Evolutionary conservation across 2,113 vertebrate species (phyloP).

Genomic region (Protobothrops flavoviridis): DNA sequence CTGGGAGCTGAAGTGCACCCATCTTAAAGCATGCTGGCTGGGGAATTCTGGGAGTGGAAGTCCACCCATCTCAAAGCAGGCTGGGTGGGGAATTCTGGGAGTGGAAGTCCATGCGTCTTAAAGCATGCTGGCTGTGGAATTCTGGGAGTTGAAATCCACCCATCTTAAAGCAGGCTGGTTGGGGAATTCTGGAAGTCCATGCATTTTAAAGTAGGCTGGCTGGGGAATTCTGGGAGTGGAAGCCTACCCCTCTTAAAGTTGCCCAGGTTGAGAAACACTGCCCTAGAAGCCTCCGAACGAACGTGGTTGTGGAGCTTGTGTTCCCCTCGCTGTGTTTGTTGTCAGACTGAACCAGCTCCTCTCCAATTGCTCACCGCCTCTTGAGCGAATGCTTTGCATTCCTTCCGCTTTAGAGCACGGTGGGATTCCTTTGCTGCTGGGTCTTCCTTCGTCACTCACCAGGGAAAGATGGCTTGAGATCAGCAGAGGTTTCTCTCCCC

Average conservation of each 20-base stretch:
- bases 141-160: too few species aligned
- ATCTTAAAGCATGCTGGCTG: too few species aligned
- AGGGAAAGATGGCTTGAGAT: conserved; percentile 46
- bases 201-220: neutral
- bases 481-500: conserved; percentile 23
- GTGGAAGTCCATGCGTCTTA: too few species aligned
- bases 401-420: conserved; percentile 60
- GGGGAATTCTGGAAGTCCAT: neutral
- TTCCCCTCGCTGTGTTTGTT: conserved; percentile 38
- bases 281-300: neutral
- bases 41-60: too few species aligned
- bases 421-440: conserved; percentile 42
- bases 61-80: too few species aligned
- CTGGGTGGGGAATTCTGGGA: too few species aligned
- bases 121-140: too few species aligned
- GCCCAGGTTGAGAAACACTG: too few species aligned
- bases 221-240: neutral
- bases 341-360: conserved; percentile 36
- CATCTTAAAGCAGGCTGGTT: neutral
- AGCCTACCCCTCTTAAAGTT: neutral
- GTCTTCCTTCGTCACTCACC: conserved; percentile 62
- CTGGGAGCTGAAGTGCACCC: too few species aligned
- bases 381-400: conserved; percentile 53
- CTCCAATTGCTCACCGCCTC: neutral
- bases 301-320: conserved; percentile 52